phyloP scores from a whole-genome alignment of 2,888 invertebrate species.

The Mythimna albipuncta region DNA sequence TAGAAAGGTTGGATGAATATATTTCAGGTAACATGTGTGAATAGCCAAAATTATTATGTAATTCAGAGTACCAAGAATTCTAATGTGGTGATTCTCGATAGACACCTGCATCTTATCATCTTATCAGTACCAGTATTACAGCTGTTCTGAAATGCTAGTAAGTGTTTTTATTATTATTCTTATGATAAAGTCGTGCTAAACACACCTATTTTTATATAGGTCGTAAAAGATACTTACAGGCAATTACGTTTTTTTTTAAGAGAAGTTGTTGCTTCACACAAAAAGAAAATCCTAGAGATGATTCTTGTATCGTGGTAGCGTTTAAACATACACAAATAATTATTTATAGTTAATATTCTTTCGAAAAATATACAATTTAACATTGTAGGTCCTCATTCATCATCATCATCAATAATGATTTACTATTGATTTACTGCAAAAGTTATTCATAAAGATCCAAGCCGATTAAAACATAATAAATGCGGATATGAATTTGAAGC shows the following conservation, averaged over 20 bases:
- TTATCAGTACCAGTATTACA: slow-evolving; percentile 51
- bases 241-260: too few species aligned
- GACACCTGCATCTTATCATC: slow-evolving; percentile 45
- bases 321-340: too few species aligned
- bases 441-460: background rate
- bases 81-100: slow-evolving; percentile 16
- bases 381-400: too few species aligned
- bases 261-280: too few species aligned
- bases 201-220: background rate
- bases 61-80: slow-evolving; percentile 6
- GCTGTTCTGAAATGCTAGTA: slow-evolving; percentile 15
- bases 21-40: slow-evolving; percentile 1
- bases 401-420: too few species aligned
- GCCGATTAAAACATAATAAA: slow-evolving; percentile 5
- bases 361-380: too few species aligned
- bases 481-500: slow-evolving; percentile 6
- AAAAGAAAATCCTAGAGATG: too few species aligned
- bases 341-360: too few species aligned
- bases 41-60: slow-evolving; percentile 13
- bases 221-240: background rate
- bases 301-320: too few species aligned
- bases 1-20: background rate
- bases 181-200: background rate
- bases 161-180: slow-evolving; percentile 22
- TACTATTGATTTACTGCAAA: too few species aligned